Percentiles rank a stretch among this genome's conserved stretches.
Evolutionary conservation across 2,113 vertebrate genomes (phyloP).

Genomic region (Neodon shergylaensis): DNA sequence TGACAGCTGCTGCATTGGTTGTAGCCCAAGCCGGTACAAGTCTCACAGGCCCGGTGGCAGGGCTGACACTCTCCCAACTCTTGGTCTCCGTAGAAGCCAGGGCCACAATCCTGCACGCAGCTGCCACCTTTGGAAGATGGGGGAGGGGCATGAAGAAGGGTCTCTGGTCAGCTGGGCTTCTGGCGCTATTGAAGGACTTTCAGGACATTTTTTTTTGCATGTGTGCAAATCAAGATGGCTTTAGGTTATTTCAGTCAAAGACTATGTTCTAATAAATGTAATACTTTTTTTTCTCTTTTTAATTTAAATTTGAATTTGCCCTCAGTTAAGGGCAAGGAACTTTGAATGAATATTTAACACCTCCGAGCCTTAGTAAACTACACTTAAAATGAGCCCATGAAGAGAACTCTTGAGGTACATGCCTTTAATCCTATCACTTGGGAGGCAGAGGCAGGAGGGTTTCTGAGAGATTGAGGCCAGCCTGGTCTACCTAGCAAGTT

Average conservation of each 20-base stretch:
- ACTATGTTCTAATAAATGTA: not conserved
- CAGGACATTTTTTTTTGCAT: conserved; percentile 22
- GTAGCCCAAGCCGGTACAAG: conserved; percentile 86
- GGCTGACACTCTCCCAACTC: conserved; percentile 87
- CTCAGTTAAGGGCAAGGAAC: not conserved
- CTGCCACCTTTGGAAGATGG: conserved; percentile 70
- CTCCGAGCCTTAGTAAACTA: not conserved
- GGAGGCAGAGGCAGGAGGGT: not conserved
- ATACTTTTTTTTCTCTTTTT: not conserved
- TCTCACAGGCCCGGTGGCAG: conserved; percentile 89
- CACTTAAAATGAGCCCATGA: not conserved
- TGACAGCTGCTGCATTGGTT: conserved; percentile 89
- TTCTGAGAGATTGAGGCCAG: not conserved
- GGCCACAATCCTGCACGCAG: conserved; percentile 87
- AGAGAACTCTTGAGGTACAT: not conserved
- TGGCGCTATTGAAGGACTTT: not conserved
- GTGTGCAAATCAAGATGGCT: not conserved
- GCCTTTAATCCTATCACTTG: not conserved
- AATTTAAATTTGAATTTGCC: not conserved
- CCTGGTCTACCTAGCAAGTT: not conserved
- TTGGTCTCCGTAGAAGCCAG: conserved; percentile 88
- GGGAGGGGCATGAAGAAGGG: not conserved
- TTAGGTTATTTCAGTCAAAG: not conserved
- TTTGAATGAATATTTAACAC: not conserved
- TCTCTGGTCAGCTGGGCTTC: not conserved